Percentiles rank a stretch among this genome's conserved stretches.
Conservation (phyloP, 2,797 vertebrate species). For the Phalanger gymnotis region DNA sequence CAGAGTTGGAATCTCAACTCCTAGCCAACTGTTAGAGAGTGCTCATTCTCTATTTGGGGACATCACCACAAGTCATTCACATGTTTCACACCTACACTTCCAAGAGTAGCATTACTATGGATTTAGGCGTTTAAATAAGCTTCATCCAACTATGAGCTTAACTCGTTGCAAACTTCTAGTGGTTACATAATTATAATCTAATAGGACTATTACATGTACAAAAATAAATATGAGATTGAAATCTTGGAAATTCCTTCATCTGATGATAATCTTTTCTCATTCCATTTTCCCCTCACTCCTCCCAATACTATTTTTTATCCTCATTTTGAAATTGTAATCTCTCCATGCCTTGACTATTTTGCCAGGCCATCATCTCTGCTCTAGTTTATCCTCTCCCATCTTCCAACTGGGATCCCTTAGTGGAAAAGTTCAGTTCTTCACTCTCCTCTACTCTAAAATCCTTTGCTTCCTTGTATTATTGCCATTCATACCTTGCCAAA, state of each 20-base stretch:
- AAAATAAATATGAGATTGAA: not conserved
- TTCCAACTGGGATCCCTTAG: not conserved
- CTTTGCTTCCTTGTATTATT: not conserved
- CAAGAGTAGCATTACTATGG: not conserved
- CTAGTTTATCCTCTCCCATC: not conserved
- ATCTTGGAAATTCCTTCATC: not conserved
- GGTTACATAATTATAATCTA: not conserved
- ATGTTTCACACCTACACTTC: not conserved
- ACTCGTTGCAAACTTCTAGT: not conserved
- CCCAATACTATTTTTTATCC: not conserved
- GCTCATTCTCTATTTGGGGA: not conserved
- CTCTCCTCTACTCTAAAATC: not conserved
- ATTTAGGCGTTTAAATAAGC: not conserved
- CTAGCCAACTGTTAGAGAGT: not conserved
- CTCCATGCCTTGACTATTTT: not conserved
- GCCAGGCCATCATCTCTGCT: not conserved
- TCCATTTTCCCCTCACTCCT: not conserved
- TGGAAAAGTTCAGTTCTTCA: not conserved
- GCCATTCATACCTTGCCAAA: not conserved
- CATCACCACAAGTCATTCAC: not conserved
- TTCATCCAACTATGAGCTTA: not conserved
- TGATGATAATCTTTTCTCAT: not conserved
- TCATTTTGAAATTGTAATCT: not conserved
- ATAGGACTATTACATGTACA: not conserved
- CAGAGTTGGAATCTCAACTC: not conserved